These are phyloP conservation scores for Melanotaenia trifasciata DNA, from an alignment of 2,797 vertebrate genomes.

Conservation along the genomic window DNA sequence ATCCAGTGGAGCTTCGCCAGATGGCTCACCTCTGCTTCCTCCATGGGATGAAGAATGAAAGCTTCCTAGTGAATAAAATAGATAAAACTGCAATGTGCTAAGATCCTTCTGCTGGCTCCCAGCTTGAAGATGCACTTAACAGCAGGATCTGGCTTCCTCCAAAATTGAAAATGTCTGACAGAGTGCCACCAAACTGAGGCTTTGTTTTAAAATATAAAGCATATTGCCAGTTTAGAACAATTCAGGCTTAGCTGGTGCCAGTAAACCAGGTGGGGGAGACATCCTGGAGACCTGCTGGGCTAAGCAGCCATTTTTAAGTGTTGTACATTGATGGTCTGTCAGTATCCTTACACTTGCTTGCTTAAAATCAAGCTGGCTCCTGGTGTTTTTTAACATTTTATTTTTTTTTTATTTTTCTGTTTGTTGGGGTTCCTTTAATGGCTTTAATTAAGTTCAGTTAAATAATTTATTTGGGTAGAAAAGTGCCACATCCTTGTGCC, in stretches of 20 bases:
- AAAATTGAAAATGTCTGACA: constrained; percentile 51
- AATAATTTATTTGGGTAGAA: not conserved
- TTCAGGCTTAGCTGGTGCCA: constrained; percentile 13
- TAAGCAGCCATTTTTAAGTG: not conserved
- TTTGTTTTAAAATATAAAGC: constrained; percentile 41
- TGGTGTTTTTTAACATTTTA: not conserved
- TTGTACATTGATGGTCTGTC: not conserved
- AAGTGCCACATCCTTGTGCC: not conserved
- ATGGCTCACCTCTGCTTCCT: constrained; percentile 61
- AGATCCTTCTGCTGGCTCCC: constrained; percentile 49
- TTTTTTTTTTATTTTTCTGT: not conserved
- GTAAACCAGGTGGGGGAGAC: constrained; percentile 32
- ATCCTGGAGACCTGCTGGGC: constrained; percentile 16
- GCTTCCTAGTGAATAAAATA: constrained; percentile 37
- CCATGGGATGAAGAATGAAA: constrained; percentile 43
- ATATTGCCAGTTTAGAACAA: constrained; percentile 30
- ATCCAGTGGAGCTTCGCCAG: constrained; percentile 51
- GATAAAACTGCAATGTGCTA: constrained; percentile 38
- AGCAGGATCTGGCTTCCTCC: constrained; percentile 45
- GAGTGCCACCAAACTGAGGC: constrained; percentile 23
- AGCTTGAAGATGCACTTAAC: constrained; percentile 61
- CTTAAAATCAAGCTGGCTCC: not conserved
- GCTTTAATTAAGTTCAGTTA: not conserved
- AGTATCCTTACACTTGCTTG: not conserved
- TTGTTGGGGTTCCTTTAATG: not conserved